Evolutionary conservation across 2,113 vertebrate genomes (phyloP), one percentile per base, ranked within the genome.

Genomic region (Peromyscus polionotus): DNA sequence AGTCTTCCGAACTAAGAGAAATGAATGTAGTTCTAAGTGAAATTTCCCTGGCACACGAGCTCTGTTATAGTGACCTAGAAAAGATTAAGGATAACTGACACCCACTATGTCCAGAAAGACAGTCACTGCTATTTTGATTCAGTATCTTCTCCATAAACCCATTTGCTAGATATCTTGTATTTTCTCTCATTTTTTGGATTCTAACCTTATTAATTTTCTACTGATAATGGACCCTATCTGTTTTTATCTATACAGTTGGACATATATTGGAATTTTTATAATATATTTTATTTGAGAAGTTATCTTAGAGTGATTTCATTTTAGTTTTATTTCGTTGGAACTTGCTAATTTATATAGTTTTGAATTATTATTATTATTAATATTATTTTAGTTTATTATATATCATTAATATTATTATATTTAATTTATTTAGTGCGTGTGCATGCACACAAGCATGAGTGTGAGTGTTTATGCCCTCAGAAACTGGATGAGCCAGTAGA

Each of bases 271-370:
- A 83, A 28, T 16, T 54, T 94, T 86, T 73, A 51, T 59, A 81
- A 24, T 13, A 24, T 54, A 67, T 61, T 92, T 42, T 28, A 48
- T 75, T 95, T 95, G 26, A 36, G 26, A 70, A 26, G 9, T 61
- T 75, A 68, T 31, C 16, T 59, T 84, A 19, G 1, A 68, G 73
- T 86, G 6, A 75, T 86, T 94, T 9, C 42, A 2, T 45, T 39
- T 88, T 93, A 45, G 36, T 39, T 84, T 75, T 89, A 33, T 93
- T 72, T 28, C 84, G 89, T 63, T 73, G 20, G 3, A 94, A 80
- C 31, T 42, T 83, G 13, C n/a, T 26, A 77, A 54, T 65, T 83
- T 57, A 45, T 28, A 77, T 79, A 11, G 20, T 87, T 85, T 75
- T 81, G 3, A 83, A 11, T 5, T 24, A 42, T 75, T 45, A 22